Evolutionary conservation across 2,888 invertebrate genomes (phyloP).

Genomic region (Agriotes lineatus): DNA sequence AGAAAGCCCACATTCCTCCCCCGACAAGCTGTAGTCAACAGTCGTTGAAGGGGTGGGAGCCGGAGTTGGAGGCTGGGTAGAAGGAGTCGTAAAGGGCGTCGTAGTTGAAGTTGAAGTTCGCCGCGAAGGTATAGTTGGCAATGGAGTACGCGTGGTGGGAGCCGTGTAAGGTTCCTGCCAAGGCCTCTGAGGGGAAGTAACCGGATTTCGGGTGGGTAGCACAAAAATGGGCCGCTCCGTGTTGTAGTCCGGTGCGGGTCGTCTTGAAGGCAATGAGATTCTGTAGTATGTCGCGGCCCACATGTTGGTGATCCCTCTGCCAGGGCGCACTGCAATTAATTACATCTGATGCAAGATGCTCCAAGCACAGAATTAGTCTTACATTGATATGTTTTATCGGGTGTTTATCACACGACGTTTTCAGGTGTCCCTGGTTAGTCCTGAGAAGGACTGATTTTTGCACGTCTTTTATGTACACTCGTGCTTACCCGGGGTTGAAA

Average conservation of each 20-base stretch:
- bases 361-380: no score
- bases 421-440: no score
- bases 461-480: no score
- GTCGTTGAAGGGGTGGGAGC: no score
- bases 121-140: background rate
- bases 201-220: background rate
- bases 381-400: no score
- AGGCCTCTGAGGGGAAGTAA: background rate
- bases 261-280: background rate
- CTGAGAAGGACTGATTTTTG: no score
- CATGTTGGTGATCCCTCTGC: conserved; percentile 28
- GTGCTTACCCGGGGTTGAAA: no score
- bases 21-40: background rate
- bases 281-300: conserved; percentile 31
- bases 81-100: no score
- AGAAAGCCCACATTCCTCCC: conserved; percentile 17
- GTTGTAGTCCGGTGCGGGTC: background rate
- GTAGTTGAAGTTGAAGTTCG: background rate
- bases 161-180: background rate
- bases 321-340: conserved; percentile 24
- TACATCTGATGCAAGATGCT: no score
- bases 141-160: background rate
- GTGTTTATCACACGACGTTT: no score
- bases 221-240: background rate
- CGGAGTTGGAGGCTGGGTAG: no score